phyloP scores from a whole-genome alignment of 2,888 invertebrate genomes.

The Harpalus rubripes region DNA sequence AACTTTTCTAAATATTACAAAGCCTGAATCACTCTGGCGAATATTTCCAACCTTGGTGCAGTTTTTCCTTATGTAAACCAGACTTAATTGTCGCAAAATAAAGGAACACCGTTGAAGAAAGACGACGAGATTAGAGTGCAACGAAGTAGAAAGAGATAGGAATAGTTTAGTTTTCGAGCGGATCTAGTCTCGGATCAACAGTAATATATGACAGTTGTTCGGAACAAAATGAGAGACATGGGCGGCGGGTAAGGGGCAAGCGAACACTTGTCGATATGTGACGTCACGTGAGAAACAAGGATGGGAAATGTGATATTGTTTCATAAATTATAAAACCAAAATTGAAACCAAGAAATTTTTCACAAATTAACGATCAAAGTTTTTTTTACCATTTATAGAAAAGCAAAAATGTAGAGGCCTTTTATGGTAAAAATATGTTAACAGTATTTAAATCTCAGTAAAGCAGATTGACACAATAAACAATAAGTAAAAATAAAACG shows the following conservation, averaged over 20 bases:
- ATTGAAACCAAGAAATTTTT: background rate
- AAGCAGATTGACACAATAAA: too few species aligned
- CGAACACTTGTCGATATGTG: constrained; percentile 60
- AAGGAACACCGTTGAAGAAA: constrained; percentile 36
- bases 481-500: too few species aligned
- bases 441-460: too few species aligned
- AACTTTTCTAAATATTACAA: constrained; percentile 20
- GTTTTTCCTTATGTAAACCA: constrained; percentile 32
- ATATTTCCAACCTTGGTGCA: constrained; percentile 14
- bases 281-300: constrained; percentile 39
- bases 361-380: background rate
- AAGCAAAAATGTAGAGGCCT: too few species aligned
- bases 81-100: constrained; percentile 49
- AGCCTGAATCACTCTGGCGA: background rate
- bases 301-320: constrained; percentile 9
- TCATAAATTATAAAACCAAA: constrained; percentile 18
- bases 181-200: constrained; percentile 34
- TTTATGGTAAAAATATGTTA: too few species aligned
- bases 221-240: constrained; percentile 49
- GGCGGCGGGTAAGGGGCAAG: constrained; percentile 3
- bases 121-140: background rate
- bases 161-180: constrained; percentile 36
- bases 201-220: constrained; percentile 62
- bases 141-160: constrained; percentile 37
- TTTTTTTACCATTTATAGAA: too few species aligned